Evolutionary conservation across 2,113 vertebrate genomes (phyloP), one percentile per base, ranked within the genome.

Genomic region (Camelus dromedarius): DNA sequence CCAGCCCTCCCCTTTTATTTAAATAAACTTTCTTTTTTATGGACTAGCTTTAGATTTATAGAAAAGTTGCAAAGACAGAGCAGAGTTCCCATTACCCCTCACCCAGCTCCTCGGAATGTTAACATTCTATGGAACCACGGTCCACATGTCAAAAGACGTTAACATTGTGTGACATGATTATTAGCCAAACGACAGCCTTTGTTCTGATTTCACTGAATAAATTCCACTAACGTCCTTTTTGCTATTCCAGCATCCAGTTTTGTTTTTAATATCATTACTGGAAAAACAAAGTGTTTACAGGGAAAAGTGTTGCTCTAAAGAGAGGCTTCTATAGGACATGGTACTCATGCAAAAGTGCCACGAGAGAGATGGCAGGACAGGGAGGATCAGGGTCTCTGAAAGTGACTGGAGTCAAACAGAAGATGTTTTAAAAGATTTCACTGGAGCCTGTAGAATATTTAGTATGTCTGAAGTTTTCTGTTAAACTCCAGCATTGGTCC

Each of bases 101-200:
- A 12, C 42, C 46, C 28, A 73, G 85, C 28, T 35, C 30, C 75
- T 56, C 32, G 70, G 1, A 7, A 30, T 0, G 66, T n/a, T 60
- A 35, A 60, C 56, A 19, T 48, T 69, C 38, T 26, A 4, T 0
- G 0, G 56, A 48, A 32, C 46, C 30, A 3, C 0, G 0, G 3
- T 32, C 38, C 64, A 3, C 62, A 18, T 32, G 64, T 85, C 54
- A 54, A 46, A 86, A 93, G 42, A 50, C 66, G 16, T 54, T 22
- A 64, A 79, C 24, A 1, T 2, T 11, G 6, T 42, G 38, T 42
- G 16, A 30, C 46, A 82, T 28, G 7, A 10, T 16, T 15, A 10
- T 16, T 15, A 26, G 28, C 42, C 62, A 24, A 58, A 54, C 38
- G 11, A 19, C 15, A n/a, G 50, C 7, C 77, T 82, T 85, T 6